phyloP scores from a whole-genome alignment of 2,888 invertebrate genomes.

The Apamea epomidion region DNA sequence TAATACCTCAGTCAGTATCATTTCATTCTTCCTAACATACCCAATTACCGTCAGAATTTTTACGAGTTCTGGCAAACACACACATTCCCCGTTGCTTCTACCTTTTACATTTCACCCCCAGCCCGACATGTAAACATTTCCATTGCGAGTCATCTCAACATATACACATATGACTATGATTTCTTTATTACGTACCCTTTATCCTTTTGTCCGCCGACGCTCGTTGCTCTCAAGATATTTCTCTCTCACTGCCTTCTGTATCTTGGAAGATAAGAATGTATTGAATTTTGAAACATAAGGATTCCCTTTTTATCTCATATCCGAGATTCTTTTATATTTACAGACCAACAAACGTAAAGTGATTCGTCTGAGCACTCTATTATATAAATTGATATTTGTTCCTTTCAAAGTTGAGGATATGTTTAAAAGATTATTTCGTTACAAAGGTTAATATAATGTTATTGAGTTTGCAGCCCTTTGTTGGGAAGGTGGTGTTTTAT shows the following conservation, averaged over 20 bases:
- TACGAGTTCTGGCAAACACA: slow-evolving; percentile 50
- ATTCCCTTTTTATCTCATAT: slow-evolving; percentile 81
- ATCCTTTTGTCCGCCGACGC: slow-evolving; percentile 80
- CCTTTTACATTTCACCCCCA: slow-evolving; percentile 70
- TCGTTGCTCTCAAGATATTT: slow-evolving; percentile 77
- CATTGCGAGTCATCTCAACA: slow-evolving; percentile 76
- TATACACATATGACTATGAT: slow-evolving; percentile 78
- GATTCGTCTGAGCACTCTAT: slow-evolving; percentile 77
- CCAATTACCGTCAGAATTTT: slow-evolving; percentile 53
- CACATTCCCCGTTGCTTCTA: slow-evolving; percentile 51
- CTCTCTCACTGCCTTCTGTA: slow-evolving; percentile 77
- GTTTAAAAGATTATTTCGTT: slow-evolving; percentile 68
- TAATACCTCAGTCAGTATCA: slow-evolving; percentile 29
- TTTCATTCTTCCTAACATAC: slow-evolving; percentile 43
- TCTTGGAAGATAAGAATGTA: slow-evolving; percentile 82
- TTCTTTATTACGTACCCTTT: slow-evolving; percentile 83
- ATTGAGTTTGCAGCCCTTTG: slow-evolving; percentile 58
- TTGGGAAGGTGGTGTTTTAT: slow-evolving; percentile 40
- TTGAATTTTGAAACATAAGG: slow-evolving; percentile 87
- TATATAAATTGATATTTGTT: slow-evolving; percentile 80
- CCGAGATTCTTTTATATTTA: slow-evolving; percentile 77
- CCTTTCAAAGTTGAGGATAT: slow-evolving; percentile 67
- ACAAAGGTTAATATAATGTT: slow-evolving; percentile 59
- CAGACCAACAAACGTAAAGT: slow-evolving; percentile 75
- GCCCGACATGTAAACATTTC: slow-evolving; percentile 84